Evolutionary conservation across 2,113 vertebrate species (phyloP).

Genomic region (Pogonocichla stellata): DNA sequence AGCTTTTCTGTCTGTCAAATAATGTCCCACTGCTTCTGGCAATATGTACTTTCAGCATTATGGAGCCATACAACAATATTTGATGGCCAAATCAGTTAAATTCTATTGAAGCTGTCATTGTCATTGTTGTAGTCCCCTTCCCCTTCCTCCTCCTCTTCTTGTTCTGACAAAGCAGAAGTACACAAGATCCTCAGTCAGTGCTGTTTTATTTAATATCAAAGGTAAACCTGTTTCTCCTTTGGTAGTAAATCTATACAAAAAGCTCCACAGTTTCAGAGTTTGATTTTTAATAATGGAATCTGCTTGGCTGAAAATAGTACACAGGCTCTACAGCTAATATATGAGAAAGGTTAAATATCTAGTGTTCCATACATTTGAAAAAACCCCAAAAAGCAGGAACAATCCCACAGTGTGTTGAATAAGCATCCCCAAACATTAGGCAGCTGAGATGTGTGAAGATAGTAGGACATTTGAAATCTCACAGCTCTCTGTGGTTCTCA

Average conservation of each 20-base stretch:
- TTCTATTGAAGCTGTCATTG: background rate
- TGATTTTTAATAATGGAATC: background rate
- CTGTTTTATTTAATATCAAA: background rate
- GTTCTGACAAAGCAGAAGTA: background rate
- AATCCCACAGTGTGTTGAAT: background rate
- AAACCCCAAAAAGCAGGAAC: accelerated
- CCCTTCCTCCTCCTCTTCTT: background rate
- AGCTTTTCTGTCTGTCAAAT: background rate
- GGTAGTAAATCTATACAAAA: background rate
- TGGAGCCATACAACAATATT: background rate
- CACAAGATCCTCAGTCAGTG: background rate
- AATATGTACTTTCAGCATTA: background rate
- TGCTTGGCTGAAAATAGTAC: background rate
- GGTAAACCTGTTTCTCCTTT: background rate
- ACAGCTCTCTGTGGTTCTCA: background rate
- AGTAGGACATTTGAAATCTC: background rate
- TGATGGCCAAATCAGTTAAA: background rate
- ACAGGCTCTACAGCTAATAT: background rate
- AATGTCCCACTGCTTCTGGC: background rate
- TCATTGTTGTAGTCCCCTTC: background rate
- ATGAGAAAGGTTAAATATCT: background rate
- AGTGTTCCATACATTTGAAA: background rate
- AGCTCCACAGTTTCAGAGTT: background rate
- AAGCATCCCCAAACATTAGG: background rate
- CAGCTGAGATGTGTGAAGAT: background rate